phyloP scores from a whole-genome alignment of 2,888 invertebrate genomes.

The Ectemnius cavifrons region DNA sequence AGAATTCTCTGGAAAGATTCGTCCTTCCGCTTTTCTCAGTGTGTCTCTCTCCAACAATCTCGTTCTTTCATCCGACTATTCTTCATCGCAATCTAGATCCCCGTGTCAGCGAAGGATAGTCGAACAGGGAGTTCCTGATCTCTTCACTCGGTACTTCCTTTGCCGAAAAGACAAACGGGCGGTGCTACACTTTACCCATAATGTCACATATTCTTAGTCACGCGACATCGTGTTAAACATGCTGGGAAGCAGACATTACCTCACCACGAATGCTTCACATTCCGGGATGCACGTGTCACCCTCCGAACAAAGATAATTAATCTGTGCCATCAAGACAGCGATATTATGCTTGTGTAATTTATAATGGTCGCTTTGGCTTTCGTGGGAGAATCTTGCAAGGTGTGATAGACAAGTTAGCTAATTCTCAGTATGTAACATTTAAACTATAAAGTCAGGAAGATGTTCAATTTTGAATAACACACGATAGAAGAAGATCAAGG shows the following conservation, averaged over 20 bases:
- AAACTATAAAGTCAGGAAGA: too few species aligned
- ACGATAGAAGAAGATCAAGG: too few species aligned
- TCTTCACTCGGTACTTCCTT: conserved; percentile 38
- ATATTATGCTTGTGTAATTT: too few species aligned
- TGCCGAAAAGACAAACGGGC: conserved; percentile 11
- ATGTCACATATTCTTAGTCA: conserved; percentile 10
- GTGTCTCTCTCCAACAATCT: background rate
- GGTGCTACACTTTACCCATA: conserved; percentile 8
- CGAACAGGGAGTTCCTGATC: conserved; percentile 44
- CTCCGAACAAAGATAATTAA: too few species aligned
- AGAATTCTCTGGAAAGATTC: conserved; percentile 43
- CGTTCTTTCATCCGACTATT: conserved; percentile 35
- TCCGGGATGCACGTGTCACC: too few species aligned
- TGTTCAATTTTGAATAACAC: too few species aligned
- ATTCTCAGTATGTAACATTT: too few species aligned
- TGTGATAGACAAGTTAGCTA: too few species aligned
- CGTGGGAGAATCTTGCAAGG: too few species aligned
- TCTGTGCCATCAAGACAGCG: too few species aligned
- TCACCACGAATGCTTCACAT: background rate
- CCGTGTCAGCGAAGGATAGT: conserved; percentile 44
- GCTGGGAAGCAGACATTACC: conserved; percentile 1
- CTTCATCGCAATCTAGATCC: conserved; percentile 54
- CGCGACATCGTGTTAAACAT: background rate
- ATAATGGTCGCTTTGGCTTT: too few species aligned
- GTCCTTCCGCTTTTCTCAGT: conserved; percentile 25